phyloP scores from a whole-genome alignment of 1,140 invertebrate species.

The Sipha flava region DNA sequence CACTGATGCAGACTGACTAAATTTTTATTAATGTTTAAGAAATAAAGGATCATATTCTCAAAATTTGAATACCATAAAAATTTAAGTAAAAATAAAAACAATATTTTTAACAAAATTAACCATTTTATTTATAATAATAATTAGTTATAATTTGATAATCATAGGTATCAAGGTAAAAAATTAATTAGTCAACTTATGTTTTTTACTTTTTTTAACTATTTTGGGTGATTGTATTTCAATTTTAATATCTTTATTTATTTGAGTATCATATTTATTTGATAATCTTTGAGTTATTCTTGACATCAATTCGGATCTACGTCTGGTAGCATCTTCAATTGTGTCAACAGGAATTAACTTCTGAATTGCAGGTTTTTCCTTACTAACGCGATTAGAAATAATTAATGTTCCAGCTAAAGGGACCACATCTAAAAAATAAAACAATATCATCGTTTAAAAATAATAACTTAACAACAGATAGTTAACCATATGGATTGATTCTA shows the following conservation, averaged over 20 bases:
- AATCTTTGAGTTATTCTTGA: constrained; percentile 7
- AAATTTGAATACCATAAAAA: too few species aligned
- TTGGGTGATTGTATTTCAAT: neutral
- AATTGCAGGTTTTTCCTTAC: neutral
- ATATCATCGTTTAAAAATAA: neutral
- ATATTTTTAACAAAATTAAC: too few species aligned
- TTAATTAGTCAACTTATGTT: neutral
- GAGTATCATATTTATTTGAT: neutral
- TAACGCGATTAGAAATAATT: neutral
- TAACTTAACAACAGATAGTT: neutral
- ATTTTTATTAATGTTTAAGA: too few species aligned
- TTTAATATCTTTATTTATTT: neutral
- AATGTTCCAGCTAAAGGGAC: neutral
- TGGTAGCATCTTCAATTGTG: neutral
- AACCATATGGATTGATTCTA: too few species aligned
- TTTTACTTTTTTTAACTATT: neutral
- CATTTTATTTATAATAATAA: too few species aligned
- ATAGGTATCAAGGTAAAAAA: too few species aligned
- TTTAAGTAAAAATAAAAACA: too few species aligned
- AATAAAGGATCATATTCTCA: too few species aligned
- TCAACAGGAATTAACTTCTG: neutral
- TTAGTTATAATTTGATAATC: too few species aligned
- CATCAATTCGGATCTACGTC: neutral
- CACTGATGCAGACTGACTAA: too few species aligned
- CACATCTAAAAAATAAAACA: constrained; percentile 3